Conservation (phyloP, 2,113 vertebrate genomes). For the chimpanzee (Pan troglodytes) region NHGRI_mPanTro3-v2.1_pri NC_072412.2:78543001-78543500, state of each 20-base stretch:
- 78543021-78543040: neutral
- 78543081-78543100: neutral
- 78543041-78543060: neutral
- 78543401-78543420: neutral
- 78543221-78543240: neutral
- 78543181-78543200: neutral
- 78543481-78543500: neutral
- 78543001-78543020: neutral
- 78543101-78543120: neutral
- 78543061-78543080: neutral
- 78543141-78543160: neutral
- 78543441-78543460: too few relatives aligned
- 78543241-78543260: neutral
- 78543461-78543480: too few relatives aligned
- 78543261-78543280: neutral
- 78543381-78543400: neutral
- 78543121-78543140: neutral
- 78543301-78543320: slow-evolving; percentile 1
- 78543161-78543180: neutral
- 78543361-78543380: neutral
- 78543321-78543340: neutral
- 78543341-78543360: neutral
- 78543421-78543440: neutral
- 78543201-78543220: neutral
- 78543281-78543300: neutral